Percentiles rank a stretch among this genome's conserved stretches.
Conservation (phyloP, 2,113 vertebrate species). For the Nettapus auritus region DNA sequence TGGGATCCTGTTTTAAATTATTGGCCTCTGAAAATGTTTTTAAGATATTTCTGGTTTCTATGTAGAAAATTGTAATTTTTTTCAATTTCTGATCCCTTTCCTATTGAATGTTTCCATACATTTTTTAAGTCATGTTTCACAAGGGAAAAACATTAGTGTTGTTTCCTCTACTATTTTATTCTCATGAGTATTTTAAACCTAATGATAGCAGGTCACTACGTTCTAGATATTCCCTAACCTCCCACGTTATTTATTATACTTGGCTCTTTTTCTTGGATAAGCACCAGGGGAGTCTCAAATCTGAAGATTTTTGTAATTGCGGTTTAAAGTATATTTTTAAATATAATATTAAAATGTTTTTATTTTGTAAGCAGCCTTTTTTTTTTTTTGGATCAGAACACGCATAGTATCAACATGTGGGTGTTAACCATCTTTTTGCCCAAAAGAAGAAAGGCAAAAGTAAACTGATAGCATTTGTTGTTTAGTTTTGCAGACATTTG, state of each 20-base stretch:
- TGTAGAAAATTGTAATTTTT: background rate
- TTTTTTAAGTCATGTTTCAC: conserved; percentile 31
- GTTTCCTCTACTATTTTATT: conserved; percentile 21
- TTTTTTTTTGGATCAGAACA: background rate
- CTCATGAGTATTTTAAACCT: conserved; percentile 48
- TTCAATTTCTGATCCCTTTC: background rate
- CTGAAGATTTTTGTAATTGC: conserved; percentile 28
- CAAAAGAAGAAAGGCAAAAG: background rate
- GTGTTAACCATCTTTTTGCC: background rate
- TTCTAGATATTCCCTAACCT: conserved; percentile 44
- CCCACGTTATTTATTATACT: conserved; percentile 51
- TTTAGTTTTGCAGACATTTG: background rate
- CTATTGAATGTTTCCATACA: conserved; percentile 8
- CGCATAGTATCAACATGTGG: background rate
- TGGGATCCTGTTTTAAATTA: background rate
- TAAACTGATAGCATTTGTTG: background rate
- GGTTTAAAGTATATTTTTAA: background rate
- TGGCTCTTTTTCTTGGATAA: conserved; percentile 49
- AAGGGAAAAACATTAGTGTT: background rate
- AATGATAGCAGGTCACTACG: conserved; percentile 13
- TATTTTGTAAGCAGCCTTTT: background rate
- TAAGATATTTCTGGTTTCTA: background rate
- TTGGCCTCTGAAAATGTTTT: background rate
- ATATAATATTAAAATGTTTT: background rate
- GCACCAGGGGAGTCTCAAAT: conserved; percentile 39